Percentiles rank a stretch among this genome's conserved stretches.
Conservation (phyloP, 2,888 invertebrate genomes). For the Melanargia galathea region DNA sequence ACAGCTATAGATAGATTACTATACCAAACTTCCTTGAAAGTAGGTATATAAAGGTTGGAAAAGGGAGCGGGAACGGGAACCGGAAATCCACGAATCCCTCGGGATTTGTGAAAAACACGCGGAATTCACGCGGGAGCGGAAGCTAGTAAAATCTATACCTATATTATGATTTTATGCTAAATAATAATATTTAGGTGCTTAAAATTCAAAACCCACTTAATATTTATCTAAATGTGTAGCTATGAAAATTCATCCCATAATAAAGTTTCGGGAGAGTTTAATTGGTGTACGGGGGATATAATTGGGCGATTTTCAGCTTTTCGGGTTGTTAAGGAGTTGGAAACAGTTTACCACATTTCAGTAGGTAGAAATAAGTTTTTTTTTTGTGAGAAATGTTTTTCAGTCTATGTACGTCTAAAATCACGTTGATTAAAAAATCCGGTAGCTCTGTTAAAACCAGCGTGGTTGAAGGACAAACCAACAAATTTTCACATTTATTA, state of each 20-base stretch:
- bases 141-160: neutral
- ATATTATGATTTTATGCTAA: neutral
- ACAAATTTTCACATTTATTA: too few species aligned
- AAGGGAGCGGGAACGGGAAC: too few species aligned
- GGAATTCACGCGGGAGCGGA: too few species aligned
- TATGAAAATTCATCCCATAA: constrained; percentile 14
- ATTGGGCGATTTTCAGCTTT: constrained; percentile 34
- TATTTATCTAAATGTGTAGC: constrained; percentile 13
- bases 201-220: constrained; percentile 2
- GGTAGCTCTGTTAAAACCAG: too few species aligned
- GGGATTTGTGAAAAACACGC: too few species aligned
- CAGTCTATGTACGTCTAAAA: too few species aligned
- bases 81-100: too few species aligned
- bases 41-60: too few species aligned
- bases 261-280: constrained; percentile 31
- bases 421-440: too few species aligned
- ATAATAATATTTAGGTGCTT: neutral
- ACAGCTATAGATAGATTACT: too few species aligned
- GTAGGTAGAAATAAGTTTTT: neutral
- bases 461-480: too few species aligned
- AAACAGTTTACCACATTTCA: neutral
- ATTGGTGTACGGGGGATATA: constrained; percentile 33
- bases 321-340: neutral
- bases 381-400: neutral
- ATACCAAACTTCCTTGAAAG: too few species aligned